Conservation (phyloP, 2,888 invertebrate genomes). For the Arrhopalites spinosus region DNA sequence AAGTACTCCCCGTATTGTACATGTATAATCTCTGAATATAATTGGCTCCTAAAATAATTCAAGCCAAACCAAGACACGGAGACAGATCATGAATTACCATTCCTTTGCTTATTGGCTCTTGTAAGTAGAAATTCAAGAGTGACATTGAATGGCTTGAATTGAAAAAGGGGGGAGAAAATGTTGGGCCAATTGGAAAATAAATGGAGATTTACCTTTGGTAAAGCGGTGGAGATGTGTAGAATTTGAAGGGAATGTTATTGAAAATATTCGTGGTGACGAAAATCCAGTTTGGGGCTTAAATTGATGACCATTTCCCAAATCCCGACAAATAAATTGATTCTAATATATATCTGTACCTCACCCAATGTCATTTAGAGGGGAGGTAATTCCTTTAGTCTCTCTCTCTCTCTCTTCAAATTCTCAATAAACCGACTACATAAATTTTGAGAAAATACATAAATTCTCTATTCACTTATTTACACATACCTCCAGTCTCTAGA, state of each 20-base stretch:
- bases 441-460: neutral
- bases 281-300: neutral
- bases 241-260: neutral
- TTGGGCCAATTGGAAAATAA: too few species aligned
- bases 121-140: too few species aligned
- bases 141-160: too few species aligned
- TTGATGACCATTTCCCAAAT: constrained; percentile 1
- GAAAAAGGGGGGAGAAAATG: too few species aligned
- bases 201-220: too few species aligned
- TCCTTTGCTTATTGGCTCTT: too few species aligned
- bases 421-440: constrained; percentile 7
- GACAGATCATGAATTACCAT: too few species aligned
- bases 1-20: too few species aligned
- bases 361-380: neutral
- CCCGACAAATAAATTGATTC: neutral
- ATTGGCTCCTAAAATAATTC: too few species aligned
- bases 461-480: neutral
- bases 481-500: neutral
- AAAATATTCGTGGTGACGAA: constrained; percentile 2
- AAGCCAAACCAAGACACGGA: too few species aligned
- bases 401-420: neutral
- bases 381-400: neutral
- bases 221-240: too few species aligned
- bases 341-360: neutral
- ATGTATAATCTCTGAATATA: too few species aligned